Conservation (phyloP, 2,113 vertebrate genomes). For the Menidia beryllina region DNA sequence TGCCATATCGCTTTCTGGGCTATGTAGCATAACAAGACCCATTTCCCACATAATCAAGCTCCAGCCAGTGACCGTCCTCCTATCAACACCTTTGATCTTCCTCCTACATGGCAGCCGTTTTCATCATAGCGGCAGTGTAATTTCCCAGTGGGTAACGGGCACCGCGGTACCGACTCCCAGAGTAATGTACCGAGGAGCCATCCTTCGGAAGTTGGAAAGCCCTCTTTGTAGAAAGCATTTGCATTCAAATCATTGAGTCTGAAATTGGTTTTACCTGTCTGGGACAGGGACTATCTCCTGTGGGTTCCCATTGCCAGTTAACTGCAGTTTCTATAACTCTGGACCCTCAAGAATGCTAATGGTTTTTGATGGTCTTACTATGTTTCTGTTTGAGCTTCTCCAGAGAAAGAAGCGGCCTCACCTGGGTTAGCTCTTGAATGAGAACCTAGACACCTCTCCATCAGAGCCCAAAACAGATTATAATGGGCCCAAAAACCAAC, state of each 20-base stretch:
- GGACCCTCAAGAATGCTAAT: conserved; percentile 74
- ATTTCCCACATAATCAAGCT: conserved; percentile 74
- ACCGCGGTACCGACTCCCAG: conserved; percentile 54
- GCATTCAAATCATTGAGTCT: conserved; percentile 83
- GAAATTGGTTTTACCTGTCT: conserved; percentile 82
- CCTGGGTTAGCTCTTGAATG: conserved; percentile 29
- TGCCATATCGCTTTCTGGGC: conserved; percentile 59
- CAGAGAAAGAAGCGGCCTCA: conserved; percentile 28
- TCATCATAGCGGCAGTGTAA: conserved; percentile 75
- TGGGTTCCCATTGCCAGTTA: conserved; percentile 68
- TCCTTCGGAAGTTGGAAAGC: conserved; percentile 61
- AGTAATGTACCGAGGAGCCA: conserved; percentile 72
- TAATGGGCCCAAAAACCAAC: conserved; percentile 46
- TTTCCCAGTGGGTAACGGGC: conserved; percentile 74
- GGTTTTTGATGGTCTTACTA: conserved; percentile 59
- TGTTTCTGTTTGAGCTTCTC: conserved; percentile 50
- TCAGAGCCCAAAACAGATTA: conserved; percentile 46
- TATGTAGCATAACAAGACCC: conserved; percentile 57
- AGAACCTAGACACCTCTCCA: conserved; percentile 41
- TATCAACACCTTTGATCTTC: conserved; percentile 75
- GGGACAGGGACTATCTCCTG: conserved; percentile 75
- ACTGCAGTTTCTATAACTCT: conserved; percentile 71
- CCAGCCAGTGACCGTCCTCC: conserved; percentile 61
- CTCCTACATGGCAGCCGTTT: conserved; percentile 69
- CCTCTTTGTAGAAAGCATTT: conserved; percentile 76